phyloP scores from a whole-genome alignment of 1,140 invertebrate genomes.

The Pissodes strobi region DNA sequence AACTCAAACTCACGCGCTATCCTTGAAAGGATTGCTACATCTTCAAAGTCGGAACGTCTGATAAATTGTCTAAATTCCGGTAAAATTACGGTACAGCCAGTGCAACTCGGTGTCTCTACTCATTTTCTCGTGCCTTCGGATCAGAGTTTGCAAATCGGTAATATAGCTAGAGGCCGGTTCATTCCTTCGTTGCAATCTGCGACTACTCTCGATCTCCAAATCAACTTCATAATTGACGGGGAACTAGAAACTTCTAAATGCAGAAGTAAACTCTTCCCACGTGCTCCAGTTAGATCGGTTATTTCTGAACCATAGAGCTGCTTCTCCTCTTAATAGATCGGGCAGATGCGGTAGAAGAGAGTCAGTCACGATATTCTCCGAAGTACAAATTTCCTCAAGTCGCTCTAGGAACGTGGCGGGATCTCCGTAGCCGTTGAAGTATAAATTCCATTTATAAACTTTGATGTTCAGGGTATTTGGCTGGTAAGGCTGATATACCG shows the following conservation, averaged over 20 bases:
- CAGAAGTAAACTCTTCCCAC: neutral
- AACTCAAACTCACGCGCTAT: neutral
- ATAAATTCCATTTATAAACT: no score
- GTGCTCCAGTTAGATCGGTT: slow-evolving; percentile 10
- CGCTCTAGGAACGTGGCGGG: no score
- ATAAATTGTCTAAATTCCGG: slow-evolving; percentile 21
- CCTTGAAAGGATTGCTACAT: no score
- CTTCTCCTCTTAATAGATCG: slow-evolving; percentile 10
- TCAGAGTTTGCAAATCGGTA: slow-evolving; percentile 18
- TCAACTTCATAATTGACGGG: slow-evolving; percentile 5
- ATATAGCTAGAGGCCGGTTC: slow-evolving; percentile 8
- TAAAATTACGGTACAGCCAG: slow-evolving; percentile 22
- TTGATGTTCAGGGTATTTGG: no score
- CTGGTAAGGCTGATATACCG: no score
- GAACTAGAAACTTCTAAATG: slow-evolving; percentile 10
- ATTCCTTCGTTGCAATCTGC: neutral
- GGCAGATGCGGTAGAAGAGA: slow-evolving; percentile 2
- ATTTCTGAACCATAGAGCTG: slow-evolving; percentile 10
- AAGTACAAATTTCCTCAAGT: slow-evolving; percentile 1
- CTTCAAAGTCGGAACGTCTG: neutral
- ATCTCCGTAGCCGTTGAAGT: no score
- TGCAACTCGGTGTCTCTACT: neutral
- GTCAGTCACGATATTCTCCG: neutral
- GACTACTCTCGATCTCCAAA: slow-evolving; percentile 6
- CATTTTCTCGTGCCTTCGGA: slow-evolving; percentile 13